Evolutionary conservation across 2,797 vertebrate species (phyloP).

Genomic region (Gouania willdenowi): DNA sequence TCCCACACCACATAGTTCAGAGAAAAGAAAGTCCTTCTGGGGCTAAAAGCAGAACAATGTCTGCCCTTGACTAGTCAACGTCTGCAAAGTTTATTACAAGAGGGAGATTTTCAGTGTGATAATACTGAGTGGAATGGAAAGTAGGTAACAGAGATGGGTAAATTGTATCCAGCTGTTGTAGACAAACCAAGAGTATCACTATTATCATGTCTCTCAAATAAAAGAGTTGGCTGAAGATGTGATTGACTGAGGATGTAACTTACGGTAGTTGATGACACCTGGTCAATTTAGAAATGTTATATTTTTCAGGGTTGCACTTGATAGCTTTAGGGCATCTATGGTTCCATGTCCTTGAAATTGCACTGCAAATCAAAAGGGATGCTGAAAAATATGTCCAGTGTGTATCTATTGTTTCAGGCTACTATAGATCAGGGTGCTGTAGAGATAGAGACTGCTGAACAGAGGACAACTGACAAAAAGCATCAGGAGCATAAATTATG

Average conservation of each 20-base stretch:
- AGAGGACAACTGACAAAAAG: conserved; percentile 41
- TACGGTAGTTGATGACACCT: conserved; percentile 1
- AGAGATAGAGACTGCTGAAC: conserved; percentile 38
- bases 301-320: no score
- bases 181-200: conserved; percentile 27
- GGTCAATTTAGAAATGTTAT: conserved; percentile 15
- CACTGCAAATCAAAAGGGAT: conserved; percentile 34
- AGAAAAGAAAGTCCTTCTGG: conserved; percentile 57
- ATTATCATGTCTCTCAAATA: conserved; percentile 9
- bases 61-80: conserved; percentile 52
- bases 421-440: conserved; percentile 43
- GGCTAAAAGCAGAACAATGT: conserved; percentile 65
- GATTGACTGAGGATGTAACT: conserved; percentile 1
- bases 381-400: conserved; percentile 45
- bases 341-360: conserved; percentile 44
- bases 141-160: conserved; percentile 24
- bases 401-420: conserved; percentile 31
- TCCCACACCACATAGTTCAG: conserved; percentile 42
- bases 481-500: conserved; percentile 12
- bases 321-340: conserved; percentile 35
- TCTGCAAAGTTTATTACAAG: conserved; percentile 69
- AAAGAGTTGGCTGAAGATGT: conserved; percentile 1
- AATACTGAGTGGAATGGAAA: conserved; percentile 28
- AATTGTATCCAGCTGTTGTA: conserved; percentile 54
- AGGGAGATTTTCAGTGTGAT: conserved; percentile 36